Base-by-base conservation (phyloP, 2,113 vertebrate genomes). In the Tiliqua scincoides region DNA sequence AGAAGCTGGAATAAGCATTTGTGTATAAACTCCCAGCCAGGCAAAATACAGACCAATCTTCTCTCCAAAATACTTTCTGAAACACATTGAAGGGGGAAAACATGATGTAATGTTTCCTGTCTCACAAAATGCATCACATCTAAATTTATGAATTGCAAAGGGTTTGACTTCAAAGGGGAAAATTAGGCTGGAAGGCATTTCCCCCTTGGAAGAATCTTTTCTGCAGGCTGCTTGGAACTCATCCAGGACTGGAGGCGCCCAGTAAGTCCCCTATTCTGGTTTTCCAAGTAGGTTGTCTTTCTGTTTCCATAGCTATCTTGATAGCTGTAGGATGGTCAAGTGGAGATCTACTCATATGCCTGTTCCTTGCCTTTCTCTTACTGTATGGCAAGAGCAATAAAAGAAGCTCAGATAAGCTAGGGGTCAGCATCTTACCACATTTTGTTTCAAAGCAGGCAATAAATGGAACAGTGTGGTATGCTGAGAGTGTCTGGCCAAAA, bases 41-140 rank as follows among this genome's bases (percentile, higher is more conserved):
- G 98, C 98, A 83, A 99, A 99, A 92, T 99, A 99, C 5, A 99
- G 95, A 37, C 98, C 98, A 0, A 99, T 97, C 96, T 99, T 99
- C 95, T 99, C 99, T n/a, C 99, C 98, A 48, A 98, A 99, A 83
- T 99, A 99, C 95, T 99, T 99, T 95, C 99, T 99, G 92, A 73
- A 84, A 92, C 79, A 84, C 48, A 84, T 84, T 67, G 59, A 74
- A 68, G 59, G 35, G 32, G 72, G 35, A 68, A 79, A 83, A 80
- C 52, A 86, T 3, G 81, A 43, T 88, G 52, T 89, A 88, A 93
- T 81, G 71, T 92, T 93, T 92, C 90, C 86, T 91, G 90, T 67
- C 92, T 88, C 93, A 95, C 91, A 94, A 95, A 94, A 93, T 89
- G 86, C 57, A 91, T 78, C 2, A 14, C 25, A 61, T 91, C 87